Evolutionary conservation across 35 echinoderm and acorn worm species (phyloP).

Genomic region (Apostichopus japonicus): DNA sequence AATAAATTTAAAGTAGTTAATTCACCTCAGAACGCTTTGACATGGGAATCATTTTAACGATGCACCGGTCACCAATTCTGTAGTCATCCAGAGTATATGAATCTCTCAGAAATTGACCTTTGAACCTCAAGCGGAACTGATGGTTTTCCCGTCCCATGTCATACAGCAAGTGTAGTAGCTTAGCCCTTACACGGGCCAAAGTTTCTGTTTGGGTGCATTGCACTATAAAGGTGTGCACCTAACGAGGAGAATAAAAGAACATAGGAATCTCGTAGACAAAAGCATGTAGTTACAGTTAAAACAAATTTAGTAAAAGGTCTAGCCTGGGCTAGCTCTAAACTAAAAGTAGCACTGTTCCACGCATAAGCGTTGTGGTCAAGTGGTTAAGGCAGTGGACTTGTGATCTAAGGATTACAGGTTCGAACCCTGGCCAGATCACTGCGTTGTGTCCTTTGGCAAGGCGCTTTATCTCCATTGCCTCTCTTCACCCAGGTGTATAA

Average conservation of each 20-base stretch:
- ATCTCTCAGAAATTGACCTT: conserved; percentile 91
- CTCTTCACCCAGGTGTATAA: too few species aligned
- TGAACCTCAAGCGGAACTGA: conserved; percentile 90
- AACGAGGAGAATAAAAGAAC: background rate
- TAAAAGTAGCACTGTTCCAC: too few species aligned
- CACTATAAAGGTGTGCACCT: conserved; percentile 91
- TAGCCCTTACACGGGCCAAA: conserved; percentile 80
- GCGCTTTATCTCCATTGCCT: too few species aligned
- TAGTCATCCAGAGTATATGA: conserved; percentile 96
- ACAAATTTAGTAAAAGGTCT: too few species aligned
- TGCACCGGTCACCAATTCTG: conserved; percentile 82
- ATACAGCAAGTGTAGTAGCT: conserved; percentile 87
- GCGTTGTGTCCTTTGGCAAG: too few species aligned
- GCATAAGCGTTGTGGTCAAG: too few species aligned
- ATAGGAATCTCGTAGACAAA: background rate
- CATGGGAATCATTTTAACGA: conserved; percentile 96
- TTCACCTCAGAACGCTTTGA: conserved; percentile 84
- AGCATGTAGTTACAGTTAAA: background rate
- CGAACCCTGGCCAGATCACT: too few species aligned
- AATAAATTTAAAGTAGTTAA: background rate
- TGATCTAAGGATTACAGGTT: too few species aligned
- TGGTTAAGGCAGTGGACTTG: too few species aligned
- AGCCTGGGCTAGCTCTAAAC: too few species aligned
- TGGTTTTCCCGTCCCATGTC: conserved; percentile 89
- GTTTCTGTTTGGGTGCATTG: conserved; percentile 83